Base-by-base conservation (phyloP, 2,113 vertebrate species). In the Trinectes maculatus region DNA sequence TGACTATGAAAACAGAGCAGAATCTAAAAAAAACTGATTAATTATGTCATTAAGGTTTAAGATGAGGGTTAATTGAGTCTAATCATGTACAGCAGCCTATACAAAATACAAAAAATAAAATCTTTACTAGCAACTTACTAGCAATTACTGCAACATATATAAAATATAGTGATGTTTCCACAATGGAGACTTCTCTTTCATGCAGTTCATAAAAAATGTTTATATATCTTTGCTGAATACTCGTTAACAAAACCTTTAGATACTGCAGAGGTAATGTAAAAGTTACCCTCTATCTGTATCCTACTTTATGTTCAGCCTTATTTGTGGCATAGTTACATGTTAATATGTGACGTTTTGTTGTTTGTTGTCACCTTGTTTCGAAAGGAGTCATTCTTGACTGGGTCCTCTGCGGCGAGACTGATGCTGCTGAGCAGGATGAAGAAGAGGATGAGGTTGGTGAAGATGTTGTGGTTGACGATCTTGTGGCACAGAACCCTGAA, bases 381-480 rank as follows among this genome's bases (percentile, higher is more conserved):
- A 86, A 95, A 96, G 76, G 97, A 98, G 80, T 94, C 90, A 61
- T 96, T 95, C 66, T 94, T 90, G 42, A 99, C 97, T 0, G 98
- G 98, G 77, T 99, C 98, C 82, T 99, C 98, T 1, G 98, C 98
- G 29, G 98, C 98, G 89, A 99, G 87, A 56, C 97, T 98, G 81
- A 99, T 95, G 91, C 98, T 99, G 92, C 97, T 99, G 84, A 99
- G 94, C 93, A 99, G 92, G 84, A 99, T 99, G 94, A 99, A 99
- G 91, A 99, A 98, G 26, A 99, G 95, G 93, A 99, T 99, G 88
- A 99, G 94, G 94, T 99, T 99, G 92, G 98, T 99, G 94, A 99
- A 99, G 91, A 99, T 94, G 60, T 97, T 98, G 90, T 99, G 95
- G 2, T 99, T 99, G 79, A 99, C 97, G 9, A 98, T 97, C 71